phyloP scores from a whole-genome alignment of 2,113 vertebrate species.

The Pterocles gutturalis region DNA sequence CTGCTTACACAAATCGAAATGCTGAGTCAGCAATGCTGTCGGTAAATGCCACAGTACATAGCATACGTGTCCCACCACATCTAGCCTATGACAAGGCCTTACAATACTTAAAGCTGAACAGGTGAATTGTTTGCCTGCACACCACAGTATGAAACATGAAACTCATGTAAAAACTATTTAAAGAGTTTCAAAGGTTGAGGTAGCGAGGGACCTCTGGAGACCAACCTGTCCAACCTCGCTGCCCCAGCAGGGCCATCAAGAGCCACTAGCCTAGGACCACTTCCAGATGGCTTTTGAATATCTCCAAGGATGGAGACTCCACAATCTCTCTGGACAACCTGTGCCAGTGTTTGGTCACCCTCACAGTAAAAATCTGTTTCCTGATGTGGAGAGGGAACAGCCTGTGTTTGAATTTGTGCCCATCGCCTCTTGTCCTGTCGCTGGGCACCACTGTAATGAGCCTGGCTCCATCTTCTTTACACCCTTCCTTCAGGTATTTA shows the following conservation, averaged over 20 bases:
- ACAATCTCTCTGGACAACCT: background rate
- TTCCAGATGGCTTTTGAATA: background rate
- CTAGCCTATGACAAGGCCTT: background rate
- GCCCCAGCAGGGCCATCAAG: background rate
- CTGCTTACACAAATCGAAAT: background rate
- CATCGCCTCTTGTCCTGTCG: too few relatives aligned
- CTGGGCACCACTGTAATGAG: too few relatives aligned
- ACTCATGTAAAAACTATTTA: too few relatives aligned
- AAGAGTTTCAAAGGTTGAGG: background rate
- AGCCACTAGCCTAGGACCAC: background rate
- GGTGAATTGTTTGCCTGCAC: background rate
- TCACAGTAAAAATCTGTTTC: background rate
- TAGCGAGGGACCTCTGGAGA: background rate
- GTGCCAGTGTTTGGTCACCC: too few relatives aligned
- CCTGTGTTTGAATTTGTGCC: too few relatives aligned
- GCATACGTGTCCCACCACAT: accelerated
- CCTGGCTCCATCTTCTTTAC: too few relatives aligned
- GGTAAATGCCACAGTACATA: background rate
- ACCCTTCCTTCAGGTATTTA: too few relatives aligned
- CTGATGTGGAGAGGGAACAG: too few relatives aligned
- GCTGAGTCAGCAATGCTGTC: background rate
- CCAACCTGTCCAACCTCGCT: background rate
- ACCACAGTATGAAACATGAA: background rate
- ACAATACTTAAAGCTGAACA: background rate
- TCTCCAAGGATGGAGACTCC: background rate